Percentiles rank a stretch among this genome's conserved stretches.
phyloP scores from a whole-genome alignment of 2,888 invertebrate genomes.

The Keiferia lycopersicella region DNA sequence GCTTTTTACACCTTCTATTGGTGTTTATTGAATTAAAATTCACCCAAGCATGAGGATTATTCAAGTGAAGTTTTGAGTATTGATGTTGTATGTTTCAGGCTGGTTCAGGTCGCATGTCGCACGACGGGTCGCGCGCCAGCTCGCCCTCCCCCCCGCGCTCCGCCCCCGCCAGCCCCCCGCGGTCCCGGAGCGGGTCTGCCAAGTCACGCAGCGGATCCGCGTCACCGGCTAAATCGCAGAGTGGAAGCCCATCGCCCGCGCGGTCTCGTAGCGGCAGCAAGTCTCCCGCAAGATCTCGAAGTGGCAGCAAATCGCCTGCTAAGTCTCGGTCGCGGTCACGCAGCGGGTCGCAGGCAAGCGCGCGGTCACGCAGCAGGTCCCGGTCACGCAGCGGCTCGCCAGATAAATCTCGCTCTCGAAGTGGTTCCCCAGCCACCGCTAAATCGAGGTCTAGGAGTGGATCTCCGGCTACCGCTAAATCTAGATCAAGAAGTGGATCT shows the following conservation, averaged over 20 bases:
- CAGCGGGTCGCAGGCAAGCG: constrained; percentile 26
- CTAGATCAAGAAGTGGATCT: constrained; percentile 32
- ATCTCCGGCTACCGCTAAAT: constrained; percentile 29
- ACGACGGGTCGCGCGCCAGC: constrained; percentile 48
- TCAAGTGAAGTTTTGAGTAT: too few species aligned
- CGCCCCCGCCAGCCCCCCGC: constrained; percentile 22
- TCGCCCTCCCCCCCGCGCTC: not conserved
- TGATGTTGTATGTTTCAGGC: constrained; percentile 41
- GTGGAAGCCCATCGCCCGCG: constrained; percentile 29
- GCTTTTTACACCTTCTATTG: too few species aligned
- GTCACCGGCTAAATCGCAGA: constrained; percentile 34
- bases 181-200: too few species aligned
- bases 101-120: constrained; percentile 58
- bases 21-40: too few species aligned
- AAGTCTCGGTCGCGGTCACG: constrained; percentile 35
- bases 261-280: constrained; percentile 24
- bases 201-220: constrained; percentile 37
- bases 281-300: constrained; percentile 37
- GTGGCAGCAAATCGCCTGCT: constrained; percentile 33
- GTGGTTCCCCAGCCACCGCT: constrained; percentile 42
- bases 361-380: constrained; percentile 25
- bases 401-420: constrained; percentile 25
- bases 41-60: too few species aligned
- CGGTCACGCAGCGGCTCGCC: constrained; percentile 35
- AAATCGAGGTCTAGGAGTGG: constrained; percentile 34